Percentiles rank a stretch among this genome's conserved stretches.
Conservation (phyloP, 1,140 invertebrate genomes). For the Formica selysi region DNA sequence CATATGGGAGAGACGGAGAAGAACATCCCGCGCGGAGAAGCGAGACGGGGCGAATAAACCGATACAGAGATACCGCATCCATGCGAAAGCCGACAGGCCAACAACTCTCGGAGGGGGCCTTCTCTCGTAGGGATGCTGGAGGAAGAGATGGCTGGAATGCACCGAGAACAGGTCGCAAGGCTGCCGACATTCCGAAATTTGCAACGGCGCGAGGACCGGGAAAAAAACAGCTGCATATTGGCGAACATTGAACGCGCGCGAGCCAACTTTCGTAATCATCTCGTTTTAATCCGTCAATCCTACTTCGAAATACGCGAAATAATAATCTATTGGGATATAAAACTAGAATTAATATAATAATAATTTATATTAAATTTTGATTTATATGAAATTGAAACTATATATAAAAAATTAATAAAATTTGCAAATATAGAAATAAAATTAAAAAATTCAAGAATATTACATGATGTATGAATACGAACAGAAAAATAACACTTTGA, state of each 20-base stretch:
- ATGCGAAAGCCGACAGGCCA: constrained; percentile 74
- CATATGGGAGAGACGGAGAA: constrained; percentile 49
- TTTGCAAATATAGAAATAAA: neutral
- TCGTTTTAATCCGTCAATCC: constrained; percentile 5
- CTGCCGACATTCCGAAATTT: constrained; percentile 83
- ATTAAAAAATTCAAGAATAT: no score
- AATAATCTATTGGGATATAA: neutral
- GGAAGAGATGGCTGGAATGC: constrained; percentile 76
- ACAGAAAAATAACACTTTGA: neutral
- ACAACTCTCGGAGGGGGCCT: constrained; percentile 73
- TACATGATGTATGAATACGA: neutral
- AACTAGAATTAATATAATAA: neutral
- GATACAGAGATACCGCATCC: constrained; percentile 72
- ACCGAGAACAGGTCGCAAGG: constrained; percentile 82
- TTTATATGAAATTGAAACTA: neutral
- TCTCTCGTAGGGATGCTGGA: constrained; percentile 63
- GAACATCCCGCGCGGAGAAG: constrained; percentile 38
- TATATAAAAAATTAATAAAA: no score
- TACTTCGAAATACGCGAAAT: constrained; percentile 18
- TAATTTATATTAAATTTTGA: neutral
- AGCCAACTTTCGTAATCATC: constrained; percentile 18
- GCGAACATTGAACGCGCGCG: constrained; percentile 42
- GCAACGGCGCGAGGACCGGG: constrained; percentile 71
- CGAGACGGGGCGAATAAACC: constrained; percentile 66
- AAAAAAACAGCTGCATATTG: constrained; percentile 47